Base-by-base conservation (phyloP, 2,888 invertebrate genomes). In the Amiota communis region DNA sequence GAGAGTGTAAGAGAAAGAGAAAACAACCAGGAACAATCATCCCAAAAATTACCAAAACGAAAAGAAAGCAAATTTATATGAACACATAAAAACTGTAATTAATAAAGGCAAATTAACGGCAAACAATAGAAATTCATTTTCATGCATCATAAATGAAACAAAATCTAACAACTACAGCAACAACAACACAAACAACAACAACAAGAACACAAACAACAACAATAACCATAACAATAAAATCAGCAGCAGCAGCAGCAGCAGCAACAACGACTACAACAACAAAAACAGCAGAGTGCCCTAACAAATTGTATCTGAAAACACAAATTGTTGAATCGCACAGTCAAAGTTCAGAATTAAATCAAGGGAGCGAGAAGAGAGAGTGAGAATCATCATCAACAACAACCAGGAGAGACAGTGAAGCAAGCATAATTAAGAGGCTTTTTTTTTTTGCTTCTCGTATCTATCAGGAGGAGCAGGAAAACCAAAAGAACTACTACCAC, bases 81-180 rank as follows among this genome's bases (percentile, higher is more conserved):
- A 57, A 36, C 70, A 76, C 75, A 78, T 79, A 83, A 81, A 82
- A 84, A 82, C 80, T 6, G 85, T 83, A 85, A 84, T 85, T 84
- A 84, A 85, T 84, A 85, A 68, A 85, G 82, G 82, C 84, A 85
- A 83, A 84, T 84, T 84, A 83, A 83, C 81, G 36, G 85, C 83
- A 85, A 85, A 83, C 85, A 85, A 83, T 85, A 83, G 80, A 79
- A 83, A 83, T 83, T 85, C 82, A 84, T 83, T 84, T 82, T 82
- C 85, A 83, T 81, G 82, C 82, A 80, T 84, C 81, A 81, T 84
- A 83, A 83, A 78, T 78, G 81, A 82, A 85, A 20, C 82, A 83
- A 83, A 83, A 84, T 83, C 81, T 79, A 83, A 79, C 82, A 83
- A 81, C 78, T 76, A 81, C 76, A 46, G 13, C 13, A n/a, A 15